Base-by-base conservation (phyloP, 2,888 invertebrate species). In the Sipunculus nudus region DNA sequence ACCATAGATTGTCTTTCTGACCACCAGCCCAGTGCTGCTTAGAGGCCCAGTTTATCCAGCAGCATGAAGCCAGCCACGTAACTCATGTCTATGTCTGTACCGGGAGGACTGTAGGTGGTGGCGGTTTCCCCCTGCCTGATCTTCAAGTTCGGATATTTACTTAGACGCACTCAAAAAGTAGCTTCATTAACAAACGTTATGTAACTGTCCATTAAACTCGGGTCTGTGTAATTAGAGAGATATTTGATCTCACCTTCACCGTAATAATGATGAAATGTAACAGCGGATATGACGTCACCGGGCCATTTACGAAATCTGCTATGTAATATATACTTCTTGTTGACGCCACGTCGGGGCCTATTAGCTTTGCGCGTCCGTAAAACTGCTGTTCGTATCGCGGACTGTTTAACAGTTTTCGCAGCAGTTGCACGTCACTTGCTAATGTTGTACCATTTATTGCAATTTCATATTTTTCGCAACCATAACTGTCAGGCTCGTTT, bases 71-170 rank as follows among this genome's bases (percentile, higher is more conserved):
- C 87, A 0, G 87, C 88, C 8, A 89, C 88, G 82, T 86, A 91
- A 25, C 58, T 31, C 77, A 91, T 87, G 0, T 91, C 90, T 2
- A 90, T 80, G 2, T 87, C 86, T 0, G 88, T 87, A 8, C 90
- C 89, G 8, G 91, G 91, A n/a, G 90, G 89, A 31, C 91, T 91
- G 82, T 88, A 91, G 2, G 91, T 89, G 53, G 89, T 88, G 56
- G 90, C 88, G 0, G 91, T 91, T 83, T 92, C 91, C 48, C 87
- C 88, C 87, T 25, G 13, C 49, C 47, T 47, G 23, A 90, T 87
- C 13, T 88, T 86, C 66, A 88, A 54, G 76, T 84, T 60, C 84
- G 78, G 31, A n/a, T 23, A 19, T 10, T 25, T 10, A 4, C 45
- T 35, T 26, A 25, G 21, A 13, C 23, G n/a, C 13, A 55, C 47